Conservation (phyloP, 2,888 invertebrate genomes). For the Acleris holmiana region DNA sequence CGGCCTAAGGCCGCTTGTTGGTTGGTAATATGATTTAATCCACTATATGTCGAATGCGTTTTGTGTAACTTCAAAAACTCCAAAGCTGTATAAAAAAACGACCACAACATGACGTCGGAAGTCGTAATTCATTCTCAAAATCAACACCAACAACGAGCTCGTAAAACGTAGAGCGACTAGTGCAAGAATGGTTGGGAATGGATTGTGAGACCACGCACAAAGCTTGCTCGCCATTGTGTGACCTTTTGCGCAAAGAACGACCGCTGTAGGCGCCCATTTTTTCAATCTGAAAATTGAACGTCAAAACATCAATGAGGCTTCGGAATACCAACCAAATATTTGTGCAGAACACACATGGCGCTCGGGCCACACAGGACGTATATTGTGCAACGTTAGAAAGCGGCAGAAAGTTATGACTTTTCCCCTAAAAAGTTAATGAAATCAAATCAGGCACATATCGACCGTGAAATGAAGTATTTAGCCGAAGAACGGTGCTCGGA, state of each 20-base stretch:
- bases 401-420: slow-evolving; percentile 60
- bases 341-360: slow-evolving; percentile 71
- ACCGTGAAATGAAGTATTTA: slow-evolving; percentile 70
- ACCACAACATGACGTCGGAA: slow-evolving; percentile 70
- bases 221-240: slow-evolving; percentile 59
- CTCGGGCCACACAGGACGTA: slow-evolving; percentile 75
- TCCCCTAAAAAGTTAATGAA: slow-evolving; percentile 65
- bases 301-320: slow-evolving; percentile 76
- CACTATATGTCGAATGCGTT: not conserved
- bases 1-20: not conserved
- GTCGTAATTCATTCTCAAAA: slow-evolving; percentile 73
- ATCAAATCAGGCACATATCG: slow-evolving; percentile 67
- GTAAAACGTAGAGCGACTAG: slow-evolving; percentile 64
- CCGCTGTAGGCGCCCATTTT: slow-evolving; percentile 62
- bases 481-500: slow-evolving; percentile 49
- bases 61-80: slow-evolving; percentile 14
- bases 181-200: slow-evolving; percentile 54
- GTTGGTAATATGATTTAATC: not conserved
- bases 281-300: slow-evolving; percentile 60
- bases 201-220: slow-evolving; percentile 55
- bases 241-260: slow-evolving; percentile 41
- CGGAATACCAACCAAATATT: slow-evolving; percentile 78
- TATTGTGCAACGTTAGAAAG: slow-evolving; percentile 71
- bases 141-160: slow-evolving; percentile 67
- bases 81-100: slow-evolving; percentile 45